phyloP scores from a whole-genome alignment of 2,888 invertebrate genomes.

The Palloptera scutellata region DNA sequence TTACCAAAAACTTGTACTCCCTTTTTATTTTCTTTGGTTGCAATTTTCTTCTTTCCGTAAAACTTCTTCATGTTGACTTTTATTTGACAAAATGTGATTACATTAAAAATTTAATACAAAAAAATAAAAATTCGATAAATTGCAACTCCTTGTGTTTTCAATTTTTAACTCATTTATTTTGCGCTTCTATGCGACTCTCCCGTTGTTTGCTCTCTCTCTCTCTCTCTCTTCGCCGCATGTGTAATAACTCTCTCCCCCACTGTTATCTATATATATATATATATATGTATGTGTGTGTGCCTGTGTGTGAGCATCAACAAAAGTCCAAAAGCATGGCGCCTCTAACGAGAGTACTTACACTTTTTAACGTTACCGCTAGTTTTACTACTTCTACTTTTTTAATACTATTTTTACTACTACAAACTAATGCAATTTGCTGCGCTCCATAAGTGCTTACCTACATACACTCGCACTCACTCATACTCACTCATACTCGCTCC shows the following conservation, averaged over 20 bases:
- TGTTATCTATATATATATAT: not conserved
- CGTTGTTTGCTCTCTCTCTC: not conserved
- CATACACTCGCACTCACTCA: slow-evolving; percentile 1
- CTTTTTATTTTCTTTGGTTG: not conserved
- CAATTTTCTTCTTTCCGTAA: not conserved
- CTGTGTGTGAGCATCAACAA: slow-evolving; percentile 18
- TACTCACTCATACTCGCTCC: not conserved
- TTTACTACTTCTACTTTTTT: no score
- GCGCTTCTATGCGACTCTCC: not conserved
- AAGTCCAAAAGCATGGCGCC: not conserved
- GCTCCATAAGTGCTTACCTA: slow-evolving; percentile 36
- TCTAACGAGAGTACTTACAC: not conserved
- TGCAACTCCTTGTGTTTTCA: slow-evolving; percentile 34
- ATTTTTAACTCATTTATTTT: slow-evolving; percentile 38
- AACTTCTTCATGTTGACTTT: slow-evolving; percentile 35
- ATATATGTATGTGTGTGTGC: not conserved
- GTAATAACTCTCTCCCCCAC: no score
- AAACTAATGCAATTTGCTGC: slow-evolving; percentile 40
- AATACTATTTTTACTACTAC: no score
- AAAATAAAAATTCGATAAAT: slow-evolving; percentile 16
- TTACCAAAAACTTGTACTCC: not conserved
- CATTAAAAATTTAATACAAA: slow-evolving; percentile 38
- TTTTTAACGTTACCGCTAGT: not conserved
- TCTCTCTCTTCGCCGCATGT: no score
- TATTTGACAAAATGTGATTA: slow-evolving; percentile 44